Percentiles rank a stretch among this genome's conserved stretches.
These are phyloP conservation scores for Gallinago nigripennis DNA, from an alignment of 2,797 vertebrate species.

Conservation along the genomic window DNA sequence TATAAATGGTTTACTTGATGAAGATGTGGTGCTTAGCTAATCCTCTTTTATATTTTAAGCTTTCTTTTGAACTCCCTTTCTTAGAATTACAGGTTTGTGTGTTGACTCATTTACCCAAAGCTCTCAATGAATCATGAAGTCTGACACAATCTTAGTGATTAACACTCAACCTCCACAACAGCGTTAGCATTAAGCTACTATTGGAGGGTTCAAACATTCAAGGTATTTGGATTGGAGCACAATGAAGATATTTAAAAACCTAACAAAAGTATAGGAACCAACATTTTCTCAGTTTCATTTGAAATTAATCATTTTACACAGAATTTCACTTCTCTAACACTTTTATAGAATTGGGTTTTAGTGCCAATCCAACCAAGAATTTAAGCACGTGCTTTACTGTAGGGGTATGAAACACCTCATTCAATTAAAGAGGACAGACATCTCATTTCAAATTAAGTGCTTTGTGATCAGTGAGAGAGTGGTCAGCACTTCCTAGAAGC, in stretches of 20 bases:
- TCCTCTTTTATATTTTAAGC: background rate
- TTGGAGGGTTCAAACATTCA: background rate
- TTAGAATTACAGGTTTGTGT: background rate
- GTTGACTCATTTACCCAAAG: background rate
- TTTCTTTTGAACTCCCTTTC: background rate
- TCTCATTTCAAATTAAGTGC: background rate
- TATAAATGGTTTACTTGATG: background rate
- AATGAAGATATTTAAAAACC: background rate
- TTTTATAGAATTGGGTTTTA: background rate
- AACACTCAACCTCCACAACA: background rate
- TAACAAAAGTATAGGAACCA: background rate
- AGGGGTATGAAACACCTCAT: fast-evolving
- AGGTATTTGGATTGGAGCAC: background rate
- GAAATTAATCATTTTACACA: background rate
- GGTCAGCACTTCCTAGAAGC: background rate
- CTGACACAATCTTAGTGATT: background rate
- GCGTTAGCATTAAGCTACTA: background rate
- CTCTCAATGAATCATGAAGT: background rate
- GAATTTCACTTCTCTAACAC: background rate
- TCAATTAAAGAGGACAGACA: background rate
- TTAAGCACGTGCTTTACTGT: background rate
- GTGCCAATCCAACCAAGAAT: background rate
- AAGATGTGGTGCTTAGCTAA: background rate
- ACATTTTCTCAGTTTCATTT: background rate
- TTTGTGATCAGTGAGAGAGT: background rate